phyloP scores from a whole-genome alignment of 2,113 vertebrate species.

The Trochalopteron elliotii region DNA sequence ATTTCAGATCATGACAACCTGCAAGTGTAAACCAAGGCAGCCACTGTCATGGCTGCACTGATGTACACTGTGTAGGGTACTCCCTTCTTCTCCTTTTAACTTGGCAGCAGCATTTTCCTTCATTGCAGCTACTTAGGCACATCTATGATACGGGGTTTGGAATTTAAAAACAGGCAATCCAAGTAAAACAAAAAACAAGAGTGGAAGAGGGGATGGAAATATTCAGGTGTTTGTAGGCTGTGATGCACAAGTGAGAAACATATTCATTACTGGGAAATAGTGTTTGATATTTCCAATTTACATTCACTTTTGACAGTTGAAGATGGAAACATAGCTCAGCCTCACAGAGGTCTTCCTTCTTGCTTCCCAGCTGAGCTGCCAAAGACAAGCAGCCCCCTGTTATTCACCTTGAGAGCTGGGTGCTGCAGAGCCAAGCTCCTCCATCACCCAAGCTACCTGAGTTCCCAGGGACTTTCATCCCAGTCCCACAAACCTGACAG shows the following conservation, averaged over 20 bases:
- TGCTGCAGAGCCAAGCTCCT: not conserved
- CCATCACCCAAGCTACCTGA: not conserved
- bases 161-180: not conserved
- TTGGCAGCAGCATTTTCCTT: not conserved
- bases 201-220: not conserved
- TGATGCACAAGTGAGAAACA: slow-evolving; percentile 21
- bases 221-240: not conserved
- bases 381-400: not conserved
- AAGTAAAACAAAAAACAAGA: not conserved
- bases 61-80: not conserved
- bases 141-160: not conserved
- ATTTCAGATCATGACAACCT: not conserved
- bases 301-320: not conserved
- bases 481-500: not conserved
- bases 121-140: not conserved
- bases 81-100: not conserved
- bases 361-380: not conserved
- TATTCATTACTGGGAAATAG: not conserved
- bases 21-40: not conserved
- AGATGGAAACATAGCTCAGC: not conserved
- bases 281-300: not conserved
- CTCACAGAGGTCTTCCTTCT: not conserved
- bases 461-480: not conserved
- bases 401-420: not conserved
- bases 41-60: not conserved